Conservation (phyloP, 2,113 vertebrate species). For the Spea bombifrons region DNA sequence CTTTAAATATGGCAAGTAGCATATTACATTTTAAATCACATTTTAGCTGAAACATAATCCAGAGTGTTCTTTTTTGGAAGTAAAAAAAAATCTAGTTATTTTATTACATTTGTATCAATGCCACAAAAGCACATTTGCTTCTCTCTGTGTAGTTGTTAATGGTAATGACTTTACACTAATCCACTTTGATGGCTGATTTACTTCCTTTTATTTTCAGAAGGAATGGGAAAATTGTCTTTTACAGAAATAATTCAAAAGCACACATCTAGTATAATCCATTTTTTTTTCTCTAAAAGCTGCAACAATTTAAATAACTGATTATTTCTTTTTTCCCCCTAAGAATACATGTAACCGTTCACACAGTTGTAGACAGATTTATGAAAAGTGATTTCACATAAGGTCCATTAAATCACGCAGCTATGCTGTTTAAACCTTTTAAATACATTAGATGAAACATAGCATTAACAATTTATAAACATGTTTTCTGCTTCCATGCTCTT, state of each 20-base stretch:
- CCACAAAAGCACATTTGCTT: constrained; percentile 13
- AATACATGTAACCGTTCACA: constrained; percentile 31
- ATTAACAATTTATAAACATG: constrained; percentile 45
- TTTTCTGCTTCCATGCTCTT: constrained; percentile 20
- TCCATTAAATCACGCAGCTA: constrained; percentile 29
- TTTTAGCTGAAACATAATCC: no score
- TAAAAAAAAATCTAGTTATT: not conserved
- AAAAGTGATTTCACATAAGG: constrained; percentile 31
- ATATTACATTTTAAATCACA: no score
- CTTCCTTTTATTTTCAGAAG: constrained; percentile 23
- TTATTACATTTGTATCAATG: not conserved
- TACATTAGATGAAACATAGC: constrained; percentile 36
- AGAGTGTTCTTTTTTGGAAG: not conserved
- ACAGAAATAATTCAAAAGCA: constrained; percentile 27
- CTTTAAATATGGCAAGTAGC: no score
- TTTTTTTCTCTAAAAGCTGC: constrained; percentile 12
- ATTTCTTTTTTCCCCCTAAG: constrained; percentile 12
- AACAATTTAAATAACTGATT: constrained; percentile 17
- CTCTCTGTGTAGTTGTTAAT: constrained; percentile 17
- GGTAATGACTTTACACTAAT: constrained; percentile 17
- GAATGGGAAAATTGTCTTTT: constrained; percentile 8
- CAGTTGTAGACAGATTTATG: constrained; percentile 17
- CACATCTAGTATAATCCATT: constrained; percentile 17
- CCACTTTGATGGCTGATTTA: not conserved
- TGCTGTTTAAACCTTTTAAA: constrained; percentile 40